Conservation (phyloP, 2,113 vertebrate genomes). For the Corythornis madagascariensis region DNA sequence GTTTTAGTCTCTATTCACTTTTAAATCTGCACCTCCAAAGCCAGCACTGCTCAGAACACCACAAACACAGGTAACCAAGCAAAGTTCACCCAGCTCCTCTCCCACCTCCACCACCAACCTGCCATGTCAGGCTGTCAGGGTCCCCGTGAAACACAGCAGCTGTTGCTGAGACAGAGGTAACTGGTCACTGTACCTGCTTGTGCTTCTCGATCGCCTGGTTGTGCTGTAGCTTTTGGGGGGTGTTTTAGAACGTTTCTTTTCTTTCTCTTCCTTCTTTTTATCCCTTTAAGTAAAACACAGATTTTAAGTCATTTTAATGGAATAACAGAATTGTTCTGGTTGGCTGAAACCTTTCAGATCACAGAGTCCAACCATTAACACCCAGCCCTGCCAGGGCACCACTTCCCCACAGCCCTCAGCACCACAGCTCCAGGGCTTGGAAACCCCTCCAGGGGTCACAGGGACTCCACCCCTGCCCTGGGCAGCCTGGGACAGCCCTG, state of each 20-base stretch:
- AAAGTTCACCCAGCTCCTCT: not conserved
- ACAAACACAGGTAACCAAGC: accelerated
- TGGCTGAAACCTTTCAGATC: not conserved
- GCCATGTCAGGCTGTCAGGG: accelerated
- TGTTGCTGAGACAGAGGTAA: too few species aligned
- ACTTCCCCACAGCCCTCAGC: too few species aligned
- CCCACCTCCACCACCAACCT: too few species aligned
- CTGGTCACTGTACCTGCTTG: slow-evolving; percentile 82
- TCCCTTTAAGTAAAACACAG: slow-evolving; percentile 78
- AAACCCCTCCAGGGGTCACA: too few species aligned
- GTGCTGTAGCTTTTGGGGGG: slow-evolving; percentile 99
- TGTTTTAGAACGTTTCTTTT: slow-evolving; percentile 96
- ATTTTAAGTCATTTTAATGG: not conserved
- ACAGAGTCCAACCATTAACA: too few species aligned
- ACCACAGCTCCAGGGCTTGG: too few species aligned
- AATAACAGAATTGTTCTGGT: not conserved
- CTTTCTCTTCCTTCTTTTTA: slow-evolving; percentile 95
- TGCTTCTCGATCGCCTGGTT: slow-evolving; percentile 90
- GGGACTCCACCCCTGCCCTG: too few species aligned
- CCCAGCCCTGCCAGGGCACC: not conserved
- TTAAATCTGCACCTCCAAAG: not conserved
- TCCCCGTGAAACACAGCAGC: too few species aligned
- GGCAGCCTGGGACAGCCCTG: too few species aligned
- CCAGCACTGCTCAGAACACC: not conserved
- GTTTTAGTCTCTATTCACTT: not conserved